Conservation (phyloP, 2,888 invertebrate species). For the Capitulum mitella region DNA sequence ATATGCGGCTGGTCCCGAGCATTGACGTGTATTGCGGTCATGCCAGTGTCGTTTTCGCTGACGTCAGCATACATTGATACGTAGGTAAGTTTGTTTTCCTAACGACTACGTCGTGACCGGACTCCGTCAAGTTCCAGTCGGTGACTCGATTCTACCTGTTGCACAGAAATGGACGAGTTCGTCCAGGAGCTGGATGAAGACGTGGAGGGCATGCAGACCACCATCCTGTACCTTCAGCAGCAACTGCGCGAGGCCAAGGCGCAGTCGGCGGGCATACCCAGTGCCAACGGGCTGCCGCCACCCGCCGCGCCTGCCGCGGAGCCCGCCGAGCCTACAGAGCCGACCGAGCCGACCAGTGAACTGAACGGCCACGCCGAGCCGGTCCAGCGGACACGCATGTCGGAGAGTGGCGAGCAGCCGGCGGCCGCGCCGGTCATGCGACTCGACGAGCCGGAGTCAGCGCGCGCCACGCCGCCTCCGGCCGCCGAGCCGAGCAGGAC, state of each 20-base stretch:
- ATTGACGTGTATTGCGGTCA: too few species aligned
- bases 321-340: neutral
- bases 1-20: too few species aligned
- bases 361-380: slow-evolving; percentile 5
- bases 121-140: too few species aligned
- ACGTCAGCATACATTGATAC: too few species aligned
- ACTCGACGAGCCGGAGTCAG: neutral
- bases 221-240: slow-evolving; percentile 86
- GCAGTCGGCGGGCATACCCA: neutral
- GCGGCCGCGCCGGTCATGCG: neutral
- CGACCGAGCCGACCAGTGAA: neutral
- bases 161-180: slow-evolving; percentile 89
- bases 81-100: too few species aligned
- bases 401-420: neutral
- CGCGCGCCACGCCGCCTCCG: too few species aligned
- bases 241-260: slow-evolving; percentile 72
- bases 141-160: too few species aligned
- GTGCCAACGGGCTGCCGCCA: neutral
- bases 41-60: too few species aligned
- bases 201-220: slow-evolving; percentile 97
- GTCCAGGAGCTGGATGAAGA: slow-evolving; percentile 93
- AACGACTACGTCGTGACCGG: too few species aligned
- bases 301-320: neutral
- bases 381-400: neutral
- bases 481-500: neutral